Conservation (phyloP, 2,888 invertebrate genomes). For the Acrobasis repandana region DNA sequence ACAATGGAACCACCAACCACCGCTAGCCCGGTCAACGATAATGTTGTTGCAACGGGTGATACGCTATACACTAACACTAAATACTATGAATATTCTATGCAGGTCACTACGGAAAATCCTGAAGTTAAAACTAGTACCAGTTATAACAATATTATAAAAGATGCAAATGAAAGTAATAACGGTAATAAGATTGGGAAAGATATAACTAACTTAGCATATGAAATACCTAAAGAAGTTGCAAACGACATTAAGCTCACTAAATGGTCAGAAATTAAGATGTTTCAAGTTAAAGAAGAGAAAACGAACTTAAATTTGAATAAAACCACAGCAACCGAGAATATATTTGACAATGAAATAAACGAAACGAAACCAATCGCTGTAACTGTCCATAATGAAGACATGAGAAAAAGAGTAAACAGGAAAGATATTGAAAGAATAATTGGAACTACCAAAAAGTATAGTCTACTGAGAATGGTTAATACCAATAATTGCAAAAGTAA, state of each 20-base stretch:
- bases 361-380: background rate
- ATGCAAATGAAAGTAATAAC: background rate
- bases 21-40: background rate
- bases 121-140: background rate
- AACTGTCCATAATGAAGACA: background rate
- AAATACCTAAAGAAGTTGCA: conserved; percentile 18
- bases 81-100: background rate
- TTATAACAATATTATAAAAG: background rate
- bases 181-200: background rate
- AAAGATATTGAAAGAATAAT: conserved; percentile 34
- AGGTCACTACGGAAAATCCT: background rate
- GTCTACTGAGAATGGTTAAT: conserved; percentile 36
- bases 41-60: background rate
- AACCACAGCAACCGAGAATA: background rate
- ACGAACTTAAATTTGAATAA: background rate
- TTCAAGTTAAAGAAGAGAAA: conserved; percentile 30
- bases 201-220: background rate
- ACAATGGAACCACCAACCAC: background rate
- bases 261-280: conserved; percentile 35
- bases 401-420: conserved; percentile 18
- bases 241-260: conserved; percentile 39
- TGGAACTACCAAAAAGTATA: conserved; percentile 35
- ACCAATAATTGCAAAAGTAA: conserved; percentile 28
- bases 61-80: background rate
- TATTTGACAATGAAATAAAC: conserved; percentile 11